Evolutionary conservation across 2,797 vertebrate species (phyloP).

Genomic region (Chelon auratus): DNA sequence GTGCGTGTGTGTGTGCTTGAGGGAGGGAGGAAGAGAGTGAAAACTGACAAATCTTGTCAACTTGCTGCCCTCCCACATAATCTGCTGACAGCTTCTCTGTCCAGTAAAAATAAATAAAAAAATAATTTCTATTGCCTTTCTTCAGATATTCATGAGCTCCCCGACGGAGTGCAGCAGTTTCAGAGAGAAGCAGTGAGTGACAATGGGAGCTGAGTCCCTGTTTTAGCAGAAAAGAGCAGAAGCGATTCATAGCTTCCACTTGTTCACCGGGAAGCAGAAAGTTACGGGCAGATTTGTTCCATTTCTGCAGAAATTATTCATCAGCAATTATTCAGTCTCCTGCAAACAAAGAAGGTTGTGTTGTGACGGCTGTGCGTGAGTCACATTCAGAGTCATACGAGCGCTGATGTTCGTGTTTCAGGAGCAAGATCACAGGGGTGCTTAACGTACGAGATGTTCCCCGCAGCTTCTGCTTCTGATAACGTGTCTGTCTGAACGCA

Average conservation of each 20-base stretch:
- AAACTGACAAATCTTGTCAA: constrained; percentile 77
- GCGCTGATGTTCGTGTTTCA: background rate
- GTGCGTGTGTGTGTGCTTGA: constrained; percentile 16
- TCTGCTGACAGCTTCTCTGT: constrained; percentile 71
- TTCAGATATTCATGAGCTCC: constrained; percentile 38
- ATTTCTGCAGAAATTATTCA: constrained; percentile 17
- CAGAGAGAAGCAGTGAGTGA: constrained; percentile 44
- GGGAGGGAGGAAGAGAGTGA: constrained; percentile 46
- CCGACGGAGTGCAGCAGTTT: constrained; percentile 21
- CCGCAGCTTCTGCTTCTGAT: constrained; percentile 1
- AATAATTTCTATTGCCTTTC: constrained; percentile 36
- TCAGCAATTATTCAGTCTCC: constrained; percentile 10
- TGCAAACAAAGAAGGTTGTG: constrained; percentile 5
- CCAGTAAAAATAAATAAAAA: constrained; percentile 38
- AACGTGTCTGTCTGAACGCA: constrained; percentile 5
- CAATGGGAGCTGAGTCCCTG: constrained; percentile 28
- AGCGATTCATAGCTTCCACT: constrained; percentile 3
- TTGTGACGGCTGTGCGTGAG: constrained; percentile 15
- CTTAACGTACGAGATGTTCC: constrained; percentile 1
- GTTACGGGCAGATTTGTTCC: constrained; percentile 16
- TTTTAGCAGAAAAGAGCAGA: constrained; percentile 1
- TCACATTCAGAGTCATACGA: constrained; percentile 26
- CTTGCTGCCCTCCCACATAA: constrained; percentile 75
- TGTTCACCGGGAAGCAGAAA: constrained; percentile 25
- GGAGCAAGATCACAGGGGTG: background rate